Percentiles rank a stretch among this genome's conserved stretches.
These are phyloP conservation scores for Cinclus cinclus DNA, from an alignment of 2,113 vertebrate genomes.

Conservation along the genomic window DNA sequence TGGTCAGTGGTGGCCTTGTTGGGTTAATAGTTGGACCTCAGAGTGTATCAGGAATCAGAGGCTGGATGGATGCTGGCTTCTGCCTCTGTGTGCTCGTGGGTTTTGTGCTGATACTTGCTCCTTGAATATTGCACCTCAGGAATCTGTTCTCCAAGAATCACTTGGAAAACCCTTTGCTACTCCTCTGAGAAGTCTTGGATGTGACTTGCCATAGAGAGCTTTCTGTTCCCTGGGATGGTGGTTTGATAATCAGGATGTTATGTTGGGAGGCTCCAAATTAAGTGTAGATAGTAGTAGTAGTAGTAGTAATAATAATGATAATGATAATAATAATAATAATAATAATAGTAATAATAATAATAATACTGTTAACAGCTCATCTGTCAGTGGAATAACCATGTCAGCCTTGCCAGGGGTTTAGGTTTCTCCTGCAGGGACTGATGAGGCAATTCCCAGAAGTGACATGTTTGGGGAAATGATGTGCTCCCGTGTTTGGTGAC, in stretches of 20 bases:
- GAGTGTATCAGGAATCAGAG: not conserved
- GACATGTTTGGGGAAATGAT: not conserved
- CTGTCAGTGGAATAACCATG: not conserved
- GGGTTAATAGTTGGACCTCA: not conserved
- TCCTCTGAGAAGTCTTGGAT: not conserved
- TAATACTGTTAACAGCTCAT: not conserved
- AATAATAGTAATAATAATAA: too few relatives aligned
- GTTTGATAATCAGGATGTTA: not conserved
- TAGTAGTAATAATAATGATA: not conserved
- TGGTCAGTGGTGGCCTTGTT: not conserved
- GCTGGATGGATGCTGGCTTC: not conserved
- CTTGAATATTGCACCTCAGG: not conserved
- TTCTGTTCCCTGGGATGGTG: not conserved
- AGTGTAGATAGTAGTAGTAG: not conserved
- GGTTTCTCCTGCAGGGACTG: not conserved
- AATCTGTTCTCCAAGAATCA: not conserved
- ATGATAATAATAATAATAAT: too few relatives aligned
- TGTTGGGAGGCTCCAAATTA: not conserved
- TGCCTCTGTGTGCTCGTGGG: rapidly evolving
- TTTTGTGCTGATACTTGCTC: not conserved
- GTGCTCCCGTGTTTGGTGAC: not conserved
- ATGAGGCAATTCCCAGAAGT: not conserved
- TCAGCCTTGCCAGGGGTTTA: not conserved
- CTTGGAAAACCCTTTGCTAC: not conserved
- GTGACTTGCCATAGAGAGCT: not conserved